Base-by-base conservation (phyloP, 2,888 invertebrate species). In the Dusona sp. region DNA sequence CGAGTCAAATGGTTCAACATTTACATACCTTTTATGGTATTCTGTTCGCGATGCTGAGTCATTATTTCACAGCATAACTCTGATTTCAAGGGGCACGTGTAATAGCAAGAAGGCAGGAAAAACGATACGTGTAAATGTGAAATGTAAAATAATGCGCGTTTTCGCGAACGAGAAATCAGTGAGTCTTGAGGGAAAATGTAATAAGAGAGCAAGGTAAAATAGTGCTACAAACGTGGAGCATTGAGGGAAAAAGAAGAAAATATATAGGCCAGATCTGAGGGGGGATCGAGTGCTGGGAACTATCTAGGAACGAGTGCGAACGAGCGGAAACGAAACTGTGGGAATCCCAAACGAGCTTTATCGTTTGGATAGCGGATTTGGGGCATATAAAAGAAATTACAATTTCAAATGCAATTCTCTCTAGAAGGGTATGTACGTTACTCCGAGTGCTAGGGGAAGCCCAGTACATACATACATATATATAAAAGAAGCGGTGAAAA, bases 381-480 rank as follows among this genome's bases (percentile, higher is more conserved):
- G 77, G 67, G 70, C 54, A 85, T 78, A 86, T 77, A 82, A 82
- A 88, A 89, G 88, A 88, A 89, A 93, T 94, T 93, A 94, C 91
- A 93, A 93, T 93, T 93, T 93, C 93, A 93, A 93, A 94, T 94
- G 93, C 91, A 94, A 94, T 94, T 91, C 90, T 88, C 88, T 72
- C 79, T 80, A 65, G 57, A 84, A 88, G 87, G 70, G 61, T 86
- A 80, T 80, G 36, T 86, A 79, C 54, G 79, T 65, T 83, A 68
- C n/a, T 22, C 42, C 29, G 29, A 77, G 48, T 73, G 38, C 72
- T 61, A 22, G 83, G 42, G 22, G 11, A 72, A 72, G 38, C 61
- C n/a, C 38, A 64, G 75, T 29, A 36, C 54, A 42, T 33, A 51
- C 33, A 83, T 73, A 77, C 67, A 77, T 86, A 64, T 29, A 45